Evolutionary conservation across 2,113 vertebrate genomes (phyloP).

Genomic region (Cryptomyrus ogoouensis): DNA sequence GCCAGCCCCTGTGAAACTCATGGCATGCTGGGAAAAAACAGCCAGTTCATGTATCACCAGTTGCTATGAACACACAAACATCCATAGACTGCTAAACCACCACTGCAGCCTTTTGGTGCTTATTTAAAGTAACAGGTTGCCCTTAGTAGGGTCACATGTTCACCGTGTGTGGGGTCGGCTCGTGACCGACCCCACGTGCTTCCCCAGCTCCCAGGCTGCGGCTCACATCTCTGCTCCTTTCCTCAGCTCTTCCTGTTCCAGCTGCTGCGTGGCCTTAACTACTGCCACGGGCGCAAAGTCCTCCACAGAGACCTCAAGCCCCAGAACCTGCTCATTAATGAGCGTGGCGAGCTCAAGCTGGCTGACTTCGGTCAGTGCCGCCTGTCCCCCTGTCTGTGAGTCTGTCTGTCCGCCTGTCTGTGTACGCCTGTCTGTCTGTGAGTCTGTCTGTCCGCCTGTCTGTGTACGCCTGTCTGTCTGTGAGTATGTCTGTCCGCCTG

Average conservation of each 20-base stretch:
- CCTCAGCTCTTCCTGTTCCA: slow-evolving; percentile 64
- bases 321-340: slow-evolving; percentile 67
- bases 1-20: neutral
- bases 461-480: neutral
- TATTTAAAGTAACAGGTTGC: neutral
- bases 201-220: neutral
- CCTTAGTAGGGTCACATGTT: neutral
- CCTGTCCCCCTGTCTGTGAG: neutral
- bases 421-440: neutral
- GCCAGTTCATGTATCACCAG: neutral
- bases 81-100: neutral
- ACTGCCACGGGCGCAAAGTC: slow-evolving; percentile 64
- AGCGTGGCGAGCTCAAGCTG: slow-evolving; percentile 63
- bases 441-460: too few relatives aligned
- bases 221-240: slow-evolving; percentile 8
- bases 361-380: slow-evolving; percentile 59
- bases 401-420: neutral
- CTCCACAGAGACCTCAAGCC: slow-evolving; percentile 68
- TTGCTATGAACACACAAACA: neutral
- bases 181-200: neutral
- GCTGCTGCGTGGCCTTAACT: slow-evolving; percentile 60
- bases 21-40: neutral
- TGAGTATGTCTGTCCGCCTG: neutral
- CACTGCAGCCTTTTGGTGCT: neutral
- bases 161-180: neutral